phyloP scores from a whole-genome alignment of 2,113 vertebrate species.

The Syrmaticus mikado region DNA sequence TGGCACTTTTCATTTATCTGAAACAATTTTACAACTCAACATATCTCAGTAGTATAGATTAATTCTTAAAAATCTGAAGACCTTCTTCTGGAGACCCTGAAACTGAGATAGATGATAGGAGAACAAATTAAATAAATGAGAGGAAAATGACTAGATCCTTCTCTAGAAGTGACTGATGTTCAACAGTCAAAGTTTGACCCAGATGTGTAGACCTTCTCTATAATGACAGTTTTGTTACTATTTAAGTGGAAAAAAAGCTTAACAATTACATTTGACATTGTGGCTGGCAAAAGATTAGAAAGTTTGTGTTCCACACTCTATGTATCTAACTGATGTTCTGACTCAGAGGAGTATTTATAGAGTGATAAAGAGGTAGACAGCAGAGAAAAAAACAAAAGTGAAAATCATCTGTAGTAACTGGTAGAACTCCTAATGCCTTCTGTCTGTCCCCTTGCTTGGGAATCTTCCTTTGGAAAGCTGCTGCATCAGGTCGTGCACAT shows the following conservation, averaged over 20 bases:
- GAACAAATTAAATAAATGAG: not conserved
- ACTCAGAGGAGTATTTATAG: not conserved
- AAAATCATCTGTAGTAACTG: not conserved
- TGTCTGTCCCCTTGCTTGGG: not conserved
- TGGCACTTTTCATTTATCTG: not conserved
- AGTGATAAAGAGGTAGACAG: not conserved
- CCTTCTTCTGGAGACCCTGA: not conserved
- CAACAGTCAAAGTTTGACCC: not conserved
- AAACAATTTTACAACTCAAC: not conserved
- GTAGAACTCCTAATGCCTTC: not conserved
- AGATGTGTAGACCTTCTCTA: not conserved
- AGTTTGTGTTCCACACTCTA: not conserved
- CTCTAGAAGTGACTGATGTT: not conserved
- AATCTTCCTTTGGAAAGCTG: conserved; percentile 56
- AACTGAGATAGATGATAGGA: not conserved
- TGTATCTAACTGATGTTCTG: not conserved
- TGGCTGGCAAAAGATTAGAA: not conserved
- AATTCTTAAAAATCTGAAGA: not conserved
- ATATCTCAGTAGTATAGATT: not conserved
- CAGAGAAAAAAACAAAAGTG: not conserved
- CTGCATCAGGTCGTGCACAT: conserved; percentile 65
- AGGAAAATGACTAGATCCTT: not conserved
- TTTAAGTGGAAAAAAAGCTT: not conserved
- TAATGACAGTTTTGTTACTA: not conserved
- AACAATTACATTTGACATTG: not conserved